Evolutionary conservation across 2,797 vertebrate species (phyloP).

Genomic region (Mareca penelope): DNA sequence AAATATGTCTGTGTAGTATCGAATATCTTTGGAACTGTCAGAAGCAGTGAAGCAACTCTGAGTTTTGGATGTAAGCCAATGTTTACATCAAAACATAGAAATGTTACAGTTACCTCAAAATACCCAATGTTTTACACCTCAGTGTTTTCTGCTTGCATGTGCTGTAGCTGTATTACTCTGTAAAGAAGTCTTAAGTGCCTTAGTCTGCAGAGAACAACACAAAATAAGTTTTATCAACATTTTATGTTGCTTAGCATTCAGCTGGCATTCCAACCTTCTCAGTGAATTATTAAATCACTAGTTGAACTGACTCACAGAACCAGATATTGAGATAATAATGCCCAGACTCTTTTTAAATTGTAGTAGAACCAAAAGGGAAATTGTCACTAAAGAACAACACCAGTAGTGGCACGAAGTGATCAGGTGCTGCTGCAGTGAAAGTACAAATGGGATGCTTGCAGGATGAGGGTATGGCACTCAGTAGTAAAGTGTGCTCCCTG

Average conservation of each 20-base stretch:
- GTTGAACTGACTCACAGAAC: not conserved
- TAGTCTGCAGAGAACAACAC: not conserved
- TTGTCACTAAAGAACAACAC: not conserved
- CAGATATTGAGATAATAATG: not conserved
- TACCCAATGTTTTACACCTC: not conserved
- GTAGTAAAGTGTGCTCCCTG: not conserved
- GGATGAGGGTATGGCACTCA: not conserved
- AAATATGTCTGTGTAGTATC: conserved; percentile 89
- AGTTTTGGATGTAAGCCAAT: conserved; percentile 92
- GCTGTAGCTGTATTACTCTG: not conserved
- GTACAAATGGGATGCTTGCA: not conserved
- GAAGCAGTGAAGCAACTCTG: conserved; percentile 89
- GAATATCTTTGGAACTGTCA: conserved; percentile 87
- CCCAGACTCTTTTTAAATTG: not conserved
- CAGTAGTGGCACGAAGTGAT: not conserved
- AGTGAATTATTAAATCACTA: not conserved
- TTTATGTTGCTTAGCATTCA: not conserved
- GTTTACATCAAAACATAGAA: not conserved
- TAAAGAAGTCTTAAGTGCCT: not conserved
- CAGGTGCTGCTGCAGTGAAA: not conserved
- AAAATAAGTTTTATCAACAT: not conserved
- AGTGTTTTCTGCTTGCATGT: not conserved
- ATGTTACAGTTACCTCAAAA: not conserved
- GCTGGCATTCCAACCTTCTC: not conserved
- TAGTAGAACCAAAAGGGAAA: not conserved